These are phyloP conservation scores for Drosophila eohydei DNA, from an alignment of 2,888 invertebrate genomes.

Conservation along the genomic window DNA sequence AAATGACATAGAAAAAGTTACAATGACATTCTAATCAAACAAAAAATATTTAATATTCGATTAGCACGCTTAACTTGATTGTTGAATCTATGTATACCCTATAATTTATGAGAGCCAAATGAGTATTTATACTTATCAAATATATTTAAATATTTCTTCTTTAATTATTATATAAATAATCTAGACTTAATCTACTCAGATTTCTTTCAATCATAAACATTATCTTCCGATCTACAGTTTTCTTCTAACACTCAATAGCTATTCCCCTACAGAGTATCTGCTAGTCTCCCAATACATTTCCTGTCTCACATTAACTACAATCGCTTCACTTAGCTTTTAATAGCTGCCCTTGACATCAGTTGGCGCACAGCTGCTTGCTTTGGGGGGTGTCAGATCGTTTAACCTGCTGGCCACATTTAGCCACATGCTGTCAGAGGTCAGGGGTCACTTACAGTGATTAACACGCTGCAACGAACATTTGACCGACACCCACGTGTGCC, in stretches of 20 bases:
- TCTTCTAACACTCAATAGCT: not conserved
- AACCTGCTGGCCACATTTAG: slow-evolving; percentile 26
- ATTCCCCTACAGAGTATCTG: slow-evolving; percentile 10
- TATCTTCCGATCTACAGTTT: not conserved
- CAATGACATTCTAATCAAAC: no score
- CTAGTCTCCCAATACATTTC: not conserved
- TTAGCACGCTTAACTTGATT: no score
- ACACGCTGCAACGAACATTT: slow-evolving; percentile 21
- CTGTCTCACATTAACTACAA: slow-evolving; percentile 22
- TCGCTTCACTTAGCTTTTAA: slow-evolving; percentile 22
- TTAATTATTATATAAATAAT: no score
- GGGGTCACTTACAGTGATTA: slow-evolving; percentile 40
- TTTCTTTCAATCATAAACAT: not conserved
- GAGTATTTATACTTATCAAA: no score
- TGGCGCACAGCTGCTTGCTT: slow-evolving; percentile 13
- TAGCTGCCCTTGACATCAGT: slow-evolving; percentile 24
- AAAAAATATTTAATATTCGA: no score
- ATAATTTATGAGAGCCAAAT: no score
- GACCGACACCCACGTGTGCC: slow-evolving; percentile 30
- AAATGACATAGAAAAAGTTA: no score
- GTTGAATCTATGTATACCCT: no score
- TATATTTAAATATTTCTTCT: no score
- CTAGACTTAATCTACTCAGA: no score
- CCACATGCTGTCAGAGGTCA: slow-evolving; percentile 33
- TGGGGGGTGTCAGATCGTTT: slow-evolving; percentile 30